These are phyloP conservation scores for Apostichopus californicus DNA, from an alignment of 35 echinoderm and acorn worm genomes.

Conservation along the genomic window DNA sequence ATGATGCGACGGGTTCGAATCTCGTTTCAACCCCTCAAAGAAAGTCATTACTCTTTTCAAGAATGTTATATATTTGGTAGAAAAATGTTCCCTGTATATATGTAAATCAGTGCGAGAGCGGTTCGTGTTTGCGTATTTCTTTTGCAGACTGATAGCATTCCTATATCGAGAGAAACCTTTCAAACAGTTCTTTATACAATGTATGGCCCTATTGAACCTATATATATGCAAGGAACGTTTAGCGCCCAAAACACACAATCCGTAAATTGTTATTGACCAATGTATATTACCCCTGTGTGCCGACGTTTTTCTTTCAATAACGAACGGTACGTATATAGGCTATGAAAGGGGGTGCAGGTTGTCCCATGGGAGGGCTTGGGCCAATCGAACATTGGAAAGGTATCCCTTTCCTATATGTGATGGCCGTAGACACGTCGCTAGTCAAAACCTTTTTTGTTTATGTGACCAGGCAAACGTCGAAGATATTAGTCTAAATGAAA, in stretches of 20 bases:
- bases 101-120: not conserved
- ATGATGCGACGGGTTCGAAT: no score
- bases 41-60: no score
- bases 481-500: slow-evolving; percentile 40
- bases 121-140: no score
- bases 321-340: not conserved
- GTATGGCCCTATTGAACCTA: slow-evolving; percentile 7
- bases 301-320: not conserved
- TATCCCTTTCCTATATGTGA: not conserved
- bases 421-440: not conserved
- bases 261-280: slow-evolving; percentile 42
- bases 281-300: not conserved
- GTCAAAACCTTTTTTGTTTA: slow-evolving; percentile 3
- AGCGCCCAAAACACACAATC: slow-evolving; percentile 18
- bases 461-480: slow-evolving; percentile 10
- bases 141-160: no score
- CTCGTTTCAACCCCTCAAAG: no score
- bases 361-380: slow-evolving; percentile 25
- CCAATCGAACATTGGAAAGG: slow-evolving; percentile 3
- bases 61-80: no score
- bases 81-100: not conserved
- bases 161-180: slow-evolving; percentile 1
- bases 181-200: not conserved
- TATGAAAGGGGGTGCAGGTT: not conserved
- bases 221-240: not conserved